Evolutionary conservation across 1,140 invertebrate species (phyloP).

Genomic region (Ostrea edulis): DNA sequence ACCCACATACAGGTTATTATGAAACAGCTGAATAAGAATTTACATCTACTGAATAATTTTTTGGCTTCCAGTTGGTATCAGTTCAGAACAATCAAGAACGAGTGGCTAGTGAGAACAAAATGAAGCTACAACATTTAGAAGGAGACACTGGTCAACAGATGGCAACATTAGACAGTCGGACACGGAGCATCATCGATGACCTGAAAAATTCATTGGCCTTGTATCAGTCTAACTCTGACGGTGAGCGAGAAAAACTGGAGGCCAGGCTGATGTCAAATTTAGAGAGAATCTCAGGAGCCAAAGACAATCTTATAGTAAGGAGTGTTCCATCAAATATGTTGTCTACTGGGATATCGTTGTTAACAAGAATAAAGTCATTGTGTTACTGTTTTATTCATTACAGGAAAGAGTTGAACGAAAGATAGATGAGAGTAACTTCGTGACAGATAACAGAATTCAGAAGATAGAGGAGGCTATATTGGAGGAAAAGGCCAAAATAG

Average conservation of each 20-base stretch:
- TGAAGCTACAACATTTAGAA: slow-evolving; percentile 74
- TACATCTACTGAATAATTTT: background rate
- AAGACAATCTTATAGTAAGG: slow-evolving; percentile 67
- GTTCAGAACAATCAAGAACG: slow-evolving; percentile 67
- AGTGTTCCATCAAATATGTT: background rate
- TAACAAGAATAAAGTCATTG: too few relatives aligned
- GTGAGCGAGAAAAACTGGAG: slow-evolving; percentile 74
- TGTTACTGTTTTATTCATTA: background rate
- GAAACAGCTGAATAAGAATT: too few relatives aligned
- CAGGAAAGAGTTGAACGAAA: slow-evolving; percentile 72
- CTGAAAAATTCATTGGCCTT: slow-evolving; percentile 67
- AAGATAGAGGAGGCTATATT: slow-evolving; percentile 69
- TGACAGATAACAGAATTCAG: slow-evolving; percentile 65
- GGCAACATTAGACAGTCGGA: slow-evolving; percentile 72
- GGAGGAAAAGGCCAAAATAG: slow-evolving; percentile 63
- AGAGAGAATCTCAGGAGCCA: slow-evolving; percentile 63
- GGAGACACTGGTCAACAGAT: slow-evolving; percentile 73
- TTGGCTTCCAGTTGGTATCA: slow-evolving; percentile 26
- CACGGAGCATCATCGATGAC: slow-evolving; percentile 74
- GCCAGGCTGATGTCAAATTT: slow-evolving; percentile 65
- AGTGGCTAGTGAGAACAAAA: slow-evolving; percentile 65
- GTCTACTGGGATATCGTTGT: too few relatives aligned
- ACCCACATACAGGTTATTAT: too few relatives aligned
- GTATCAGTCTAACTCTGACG: slow-evolving; percentile 64
- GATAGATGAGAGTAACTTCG: slow-evolving; percentile 70